These are phyloP conservation scores for Drosophila quadrilineata DNA, from an alignment of 1,140 invertebrate species.

Conservation along the genomic window DNA sequence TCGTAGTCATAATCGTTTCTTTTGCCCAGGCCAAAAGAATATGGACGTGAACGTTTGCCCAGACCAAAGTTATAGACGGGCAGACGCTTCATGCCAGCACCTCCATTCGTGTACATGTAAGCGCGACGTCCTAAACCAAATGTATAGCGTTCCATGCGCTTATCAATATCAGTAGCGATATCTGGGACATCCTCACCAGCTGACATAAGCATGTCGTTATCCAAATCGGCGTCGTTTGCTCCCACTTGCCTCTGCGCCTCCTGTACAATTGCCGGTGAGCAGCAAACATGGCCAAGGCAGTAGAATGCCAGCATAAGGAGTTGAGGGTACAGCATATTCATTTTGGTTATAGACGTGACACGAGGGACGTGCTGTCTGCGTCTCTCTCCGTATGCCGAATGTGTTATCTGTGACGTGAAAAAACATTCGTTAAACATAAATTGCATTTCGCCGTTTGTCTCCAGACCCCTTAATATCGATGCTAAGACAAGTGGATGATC, in stretches of 20 bases:
- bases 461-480: no score
- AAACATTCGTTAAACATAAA: conserved; percentile 27
- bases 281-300: conserved; percentile 62
- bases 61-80: conserved; percentile 80
- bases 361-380: conserved; percentile 12
- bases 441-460: no score
- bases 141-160: conserved; percentile 69
- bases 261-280: conserved; percentile 51
- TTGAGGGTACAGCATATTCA: conserved; percentile 62
- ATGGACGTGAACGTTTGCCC: conserved; percentile 76
- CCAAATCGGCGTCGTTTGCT: conserved; percentile 35
- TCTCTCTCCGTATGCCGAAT: conserved; percentile 1
- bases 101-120: conserved; percentile 76
- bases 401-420: conserved; percentile 27
- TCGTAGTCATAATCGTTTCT: conserved; percentile 69
- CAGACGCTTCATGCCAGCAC: conserved; percentile 71
- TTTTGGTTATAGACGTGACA: conserved; percentile 30
- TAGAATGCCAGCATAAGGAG: conserved; percentile 56
- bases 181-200: conserved; percentile 32
- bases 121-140: conserved; percentile 73
- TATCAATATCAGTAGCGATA: conserved; percentile 57
- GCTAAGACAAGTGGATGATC: no score
- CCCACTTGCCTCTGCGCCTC: conserved; percentile 31
- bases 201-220: conserved; percentile 24
- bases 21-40: conserved; percentile 80